Conservation (phyloP, 2,113 vertebrate genomes). For the Thomomys bottae region DNA sequence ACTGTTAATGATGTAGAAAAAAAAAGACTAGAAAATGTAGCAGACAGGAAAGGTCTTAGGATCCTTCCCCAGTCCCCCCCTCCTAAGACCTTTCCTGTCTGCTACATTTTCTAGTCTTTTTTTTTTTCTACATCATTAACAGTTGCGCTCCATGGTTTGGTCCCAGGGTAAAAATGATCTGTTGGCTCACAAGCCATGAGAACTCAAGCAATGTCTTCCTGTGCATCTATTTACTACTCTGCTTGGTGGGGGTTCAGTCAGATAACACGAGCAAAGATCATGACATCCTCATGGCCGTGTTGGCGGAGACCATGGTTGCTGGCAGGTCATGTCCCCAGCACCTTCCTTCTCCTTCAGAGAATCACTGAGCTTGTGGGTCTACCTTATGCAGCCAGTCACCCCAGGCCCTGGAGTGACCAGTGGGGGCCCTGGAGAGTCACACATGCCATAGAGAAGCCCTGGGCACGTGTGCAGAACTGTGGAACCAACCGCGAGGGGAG, state of each 20-base stretch:
- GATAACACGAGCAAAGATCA: not conserved
- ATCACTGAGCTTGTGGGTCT: not conserved
- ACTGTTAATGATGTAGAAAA: not conserved
- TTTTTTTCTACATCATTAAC: not conserved
- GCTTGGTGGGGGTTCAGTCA: not conserved
- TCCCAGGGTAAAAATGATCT: not conserved
- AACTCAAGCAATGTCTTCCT: not conserved
- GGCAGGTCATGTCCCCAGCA: not conserved
- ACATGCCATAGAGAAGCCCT: rapidly evolving
- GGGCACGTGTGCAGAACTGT: not conserved
- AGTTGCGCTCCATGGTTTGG: not conserved
- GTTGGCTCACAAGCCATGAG: not conserved
- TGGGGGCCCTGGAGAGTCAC: not conserved
- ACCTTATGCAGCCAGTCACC: not conserved
- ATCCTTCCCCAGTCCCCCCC: too few relatives aligned
- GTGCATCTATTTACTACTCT: not conserved
- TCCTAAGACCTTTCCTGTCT: too few relatives aligned
- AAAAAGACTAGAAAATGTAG: not conserved
- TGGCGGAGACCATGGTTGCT: not conserved
- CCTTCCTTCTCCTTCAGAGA: not conserved
- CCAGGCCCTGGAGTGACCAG: not conserved
- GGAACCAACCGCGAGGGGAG: not conserved
- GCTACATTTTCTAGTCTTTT: not conserved
- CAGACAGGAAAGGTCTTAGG: too few relatives aligned
- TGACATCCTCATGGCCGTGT: not conserved